Base-by-base conservation (phyloP, 2,888 invertebrate genomes). In the Parascotia fuliginaria region DNA sequence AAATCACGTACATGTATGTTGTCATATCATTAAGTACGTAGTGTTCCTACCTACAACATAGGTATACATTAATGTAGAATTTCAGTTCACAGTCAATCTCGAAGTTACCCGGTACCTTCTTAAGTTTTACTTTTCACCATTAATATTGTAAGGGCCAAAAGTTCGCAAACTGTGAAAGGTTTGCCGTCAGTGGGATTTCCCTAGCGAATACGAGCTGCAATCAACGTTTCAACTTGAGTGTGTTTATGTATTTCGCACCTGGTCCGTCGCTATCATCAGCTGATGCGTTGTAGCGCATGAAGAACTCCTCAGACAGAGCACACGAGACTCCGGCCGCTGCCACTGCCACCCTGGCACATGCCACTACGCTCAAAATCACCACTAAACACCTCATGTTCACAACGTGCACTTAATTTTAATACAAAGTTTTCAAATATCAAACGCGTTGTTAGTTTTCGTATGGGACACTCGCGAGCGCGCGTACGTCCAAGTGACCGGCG, bases 321-420 rank as follows among this genome's bases (percentile, higher is more conserved):
- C 91, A 91, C 55, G 87, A 78, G 54, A 79, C 70, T 42, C 84
- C 87, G 46, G 84, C 82, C 55, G 77, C 78, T 46, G 75, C 83
- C 31, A 69, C 73, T 27, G 75, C 73, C 50, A 56, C 40, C 57
- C 75, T 75, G 58, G 75, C 79, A 65, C 79, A 78, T 66, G 79
- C 81, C 74, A 81, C 76, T 70, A 82, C 67, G 59, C 75, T 69
- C 76, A 89, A 57, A 56, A 90, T 62, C 75, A 89, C 57, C 77
- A 86, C 82, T 68, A 84, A 79, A 84, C 89, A 87, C 87, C 77
- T 83, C 92, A 92, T 92, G 78, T 77, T 90, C 88, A 89, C 89
- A 70, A 77, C 77, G 75, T 42, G 60, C 73, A 64, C 60, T 60
- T 47, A 47, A 65, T 63, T 60, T 3, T 63, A 63, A 68, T 71